These are phyloP conservation scores for Coenobita brevimanus DNA, from an alignment of 1,140 invertebrate genomes.

Conservation along the genomic window DNA sequence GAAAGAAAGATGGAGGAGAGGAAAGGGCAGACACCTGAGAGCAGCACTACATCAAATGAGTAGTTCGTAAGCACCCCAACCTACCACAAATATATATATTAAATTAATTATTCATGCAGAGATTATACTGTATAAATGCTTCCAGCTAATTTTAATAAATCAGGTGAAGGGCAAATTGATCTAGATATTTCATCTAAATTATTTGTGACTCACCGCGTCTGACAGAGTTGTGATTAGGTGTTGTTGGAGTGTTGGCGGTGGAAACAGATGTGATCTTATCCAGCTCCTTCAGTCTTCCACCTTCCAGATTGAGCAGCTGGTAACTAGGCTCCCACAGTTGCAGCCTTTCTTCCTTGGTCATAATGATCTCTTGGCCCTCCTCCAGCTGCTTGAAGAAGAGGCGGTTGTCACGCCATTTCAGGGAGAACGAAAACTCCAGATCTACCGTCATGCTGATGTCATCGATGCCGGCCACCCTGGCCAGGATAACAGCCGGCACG, in stretches of 20 bases:
- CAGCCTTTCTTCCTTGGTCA: slow-evolving; percentile 1
- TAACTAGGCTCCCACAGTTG: slow-evolving; percentile 17
- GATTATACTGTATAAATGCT: neutral
- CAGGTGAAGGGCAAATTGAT: neutral
- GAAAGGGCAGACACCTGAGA: too few species aligned
- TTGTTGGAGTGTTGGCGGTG: neutral
- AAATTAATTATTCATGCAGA: neutral
- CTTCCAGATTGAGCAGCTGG: slow-evolving; percentile 30
- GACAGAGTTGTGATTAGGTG: slow-evolving; percentile 19
- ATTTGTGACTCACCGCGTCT: neutral
- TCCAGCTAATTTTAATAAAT: neutral
- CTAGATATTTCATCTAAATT: neutral
- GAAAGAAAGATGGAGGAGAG: too few species aligned
- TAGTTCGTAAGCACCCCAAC: neutral
- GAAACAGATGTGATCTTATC: slow-evolving; percentile 1
- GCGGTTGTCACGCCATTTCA: slow-evolving; percentile 19
- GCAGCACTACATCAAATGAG: neutral
- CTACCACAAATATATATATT: too few species aligned
- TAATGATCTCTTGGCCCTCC: neutral
- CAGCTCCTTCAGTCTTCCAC: slow-evolving; percentile 16
- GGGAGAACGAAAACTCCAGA: slow-evolving; percentile 8
- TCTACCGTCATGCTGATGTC: slow-evolving; percentile 22
- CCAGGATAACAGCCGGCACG: neutral
- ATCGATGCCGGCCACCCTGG: slow-evolving; percentile 14
- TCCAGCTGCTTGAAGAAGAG: slow-evolving; percentile 17